These are phyloP conservation scores for Drosophila putrida DNA, from an alignment of 2,888 invertebrate genomes.

Conservation along the genomic window DNA sequence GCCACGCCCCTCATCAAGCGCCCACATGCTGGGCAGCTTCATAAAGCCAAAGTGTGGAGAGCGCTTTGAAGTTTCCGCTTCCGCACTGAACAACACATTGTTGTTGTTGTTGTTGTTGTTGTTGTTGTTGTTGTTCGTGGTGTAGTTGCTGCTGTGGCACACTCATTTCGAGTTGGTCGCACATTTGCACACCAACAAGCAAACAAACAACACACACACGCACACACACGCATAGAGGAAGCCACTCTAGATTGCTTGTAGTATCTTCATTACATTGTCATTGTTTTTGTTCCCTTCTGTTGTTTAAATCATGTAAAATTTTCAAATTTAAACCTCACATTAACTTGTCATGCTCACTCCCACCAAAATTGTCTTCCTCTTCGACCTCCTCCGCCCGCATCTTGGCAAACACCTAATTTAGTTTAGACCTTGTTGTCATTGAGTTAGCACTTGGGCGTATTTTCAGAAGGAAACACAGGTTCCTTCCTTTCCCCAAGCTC, in stretches of 20 bases:
- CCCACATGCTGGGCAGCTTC: constrained; percentile 57
- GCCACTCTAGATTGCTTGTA: constrained; percentile 24
- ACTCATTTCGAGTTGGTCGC: constrained; percentile 77
- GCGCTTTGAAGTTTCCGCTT: constrained; percentile 80
- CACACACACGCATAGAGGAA: constrained; percentile 17
- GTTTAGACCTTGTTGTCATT: constrained; percentile 59
- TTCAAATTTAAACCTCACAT: constrained; percentile 69
- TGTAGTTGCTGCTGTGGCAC: constrained; percentile 36
- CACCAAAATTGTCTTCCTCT: neutral
- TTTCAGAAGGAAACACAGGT: neutral
- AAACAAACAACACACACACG: constrained; percentile 10
- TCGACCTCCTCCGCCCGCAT: constrained; percentile 1
- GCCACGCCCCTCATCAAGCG: constrained; percentile 1
- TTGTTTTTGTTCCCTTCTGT: constrained; percentile 33
- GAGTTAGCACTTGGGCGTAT: constrained; percentile 55
- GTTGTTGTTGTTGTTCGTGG: constrained; percentile 18
- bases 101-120: constrained; percentile 33
- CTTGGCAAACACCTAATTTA: constrained; percentile 55
- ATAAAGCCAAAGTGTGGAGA: constrained; percentile 72
- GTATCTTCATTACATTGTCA: constrained; percentile 44
- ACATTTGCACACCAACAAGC: constrained; percentile 52
- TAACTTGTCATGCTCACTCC: constrained; percentile 13
- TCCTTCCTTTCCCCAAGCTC: neutral
- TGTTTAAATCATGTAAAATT: constrained; percentile 68
- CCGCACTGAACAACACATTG: constrained; percentile 67